Percentiles rank a stretch among this genome's conserved stretches.
Evolutionary conservation across 2,888 invertebrate species (phyloP).

Genomic region (Leptodirus hochenwartii): DNA sequence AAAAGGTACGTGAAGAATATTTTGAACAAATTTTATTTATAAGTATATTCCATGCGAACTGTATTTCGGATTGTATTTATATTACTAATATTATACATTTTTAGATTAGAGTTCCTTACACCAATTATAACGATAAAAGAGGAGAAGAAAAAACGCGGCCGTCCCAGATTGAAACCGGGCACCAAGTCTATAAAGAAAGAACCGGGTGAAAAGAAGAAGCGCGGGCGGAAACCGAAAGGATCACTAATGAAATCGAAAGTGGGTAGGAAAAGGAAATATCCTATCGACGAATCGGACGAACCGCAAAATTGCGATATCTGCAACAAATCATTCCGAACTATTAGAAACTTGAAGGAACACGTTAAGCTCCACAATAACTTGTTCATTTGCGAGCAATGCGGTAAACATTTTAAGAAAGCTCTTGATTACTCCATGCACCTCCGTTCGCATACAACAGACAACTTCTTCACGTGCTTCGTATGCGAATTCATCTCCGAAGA

Average conservation of each 20-base stretch:
- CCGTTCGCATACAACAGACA: slow-evolving; percentile 21
- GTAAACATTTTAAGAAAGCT: slow-evolving; percentile 22
- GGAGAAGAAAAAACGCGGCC: slow-evolving; percentile 5
- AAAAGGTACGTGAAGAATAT: too few relatives aligned
- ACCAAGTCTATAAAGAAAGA: background rate
- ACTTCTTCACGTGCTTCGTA: slow-evolving; percentile 22
- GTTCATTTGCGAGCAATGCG: slow-evolving; percentile 24
- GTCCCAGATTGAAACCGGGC: too few relatives aligned
- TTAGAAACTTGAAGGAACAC: slow-evolving; percentile 22
- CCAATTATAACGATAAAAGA: slow-evolving; percentile 23
- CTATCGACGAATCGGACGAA: background rate
- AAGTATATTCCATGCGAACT: background rate
- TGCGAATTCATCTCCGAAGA: slow-evolving; percentile 19
- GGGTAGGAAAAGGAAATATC: slow-evolving; percentile 4
- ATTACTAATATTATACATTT: too few relatives aligned
- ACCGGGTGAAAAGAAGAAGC: slow-evolving; percentile 5
- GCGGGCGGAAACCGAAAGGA: slow-evolving; percentile 7
- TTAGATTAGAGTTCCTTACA: slow-evolving; percentile 17
- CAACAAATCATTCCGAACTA: slow-evolving; percentile 21
- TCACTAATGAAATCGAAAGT: slow-evolving; percentile 6
- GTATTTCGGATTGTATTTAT: too few relatives aligned
- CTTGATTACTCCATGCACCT: slow-evolving; percentile 24
- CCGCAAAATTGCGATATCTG: slow-evolving; percentile 21
- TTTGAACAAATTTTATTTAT: background rate
- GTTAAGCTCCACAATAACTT: slow-evolving; percentile 23